Percentiles rank a stretch among this genome's conserved stretches.
These are phyloP conservation scores for Asbolus verrucosus DNA, from an alignment of 1,140 invertebrate species.

Conservation along the genomic window DNA sequence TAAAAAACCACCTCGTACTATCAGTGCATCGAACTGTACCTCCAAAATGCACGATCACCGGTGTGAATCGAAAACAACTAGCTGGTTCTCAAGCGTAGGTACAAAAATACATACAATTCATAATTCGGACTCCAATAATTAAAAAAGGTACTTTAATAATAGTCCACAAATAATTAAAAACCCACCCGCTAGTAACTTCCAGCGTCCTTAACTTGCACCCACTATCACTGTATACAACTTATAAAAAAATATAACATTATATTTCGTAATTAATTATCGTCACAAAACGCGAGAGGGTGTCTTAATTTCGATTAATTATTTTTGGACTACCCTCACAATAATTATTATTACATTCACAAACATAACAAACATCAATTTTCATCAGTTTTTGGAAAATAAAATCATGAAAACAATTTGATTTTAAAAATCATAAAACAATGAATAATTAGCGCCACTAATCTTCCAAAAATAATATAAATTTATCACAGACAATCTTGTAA, in stretches of 20 bases:
- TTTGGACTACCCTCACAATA: constrained; percentile 42
- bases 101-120: constrained; percentile 42
- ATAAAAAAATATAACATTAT: constrained; percentile 38
- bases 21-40: constrained; percentile 44
- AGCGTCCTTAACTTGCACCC: constrained; percentile 16
- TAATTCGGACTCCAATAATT: constrained; percentile 31
- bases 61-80: constrained; percentile 39
- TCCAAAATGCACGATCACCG: constrained; percentile 40
- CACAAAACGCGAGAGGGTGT: constrained; percentile 8
- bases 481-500: constrained; percentile 60
- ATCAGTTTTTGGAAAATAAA: constrained; percentile 4
- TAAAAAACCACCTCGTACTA: constrained; percentile 44
- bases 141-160: constrained; percentile 29
- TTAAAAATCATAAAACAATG: constrained; percentile 44
- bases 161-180: constrained; percentile 43
- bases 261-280: constrained; percentile 26
- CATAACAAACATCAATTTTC: constrained; percentile 34
- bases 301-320: constrained; percentile 30
- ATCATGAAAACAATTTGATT: constrained; percentile 13
- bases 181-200: constrained; percentile 6
- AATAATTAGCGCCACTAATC: constrained; percentile 55
- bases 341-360: constrained; percentile 20
- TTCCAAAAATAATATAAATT: constrained; percentile 58
- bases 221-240: constrained; percentile 32
- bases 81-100: constrained; percentile 36